Percentiles rank a stretch among this genome's conserved stretches.
These are phyloP conservation scores for Petrolisthes cinctipes DNA, from an alignment of 2,888 invertebrate genomes.

Conservation along the genomic window DNA sequence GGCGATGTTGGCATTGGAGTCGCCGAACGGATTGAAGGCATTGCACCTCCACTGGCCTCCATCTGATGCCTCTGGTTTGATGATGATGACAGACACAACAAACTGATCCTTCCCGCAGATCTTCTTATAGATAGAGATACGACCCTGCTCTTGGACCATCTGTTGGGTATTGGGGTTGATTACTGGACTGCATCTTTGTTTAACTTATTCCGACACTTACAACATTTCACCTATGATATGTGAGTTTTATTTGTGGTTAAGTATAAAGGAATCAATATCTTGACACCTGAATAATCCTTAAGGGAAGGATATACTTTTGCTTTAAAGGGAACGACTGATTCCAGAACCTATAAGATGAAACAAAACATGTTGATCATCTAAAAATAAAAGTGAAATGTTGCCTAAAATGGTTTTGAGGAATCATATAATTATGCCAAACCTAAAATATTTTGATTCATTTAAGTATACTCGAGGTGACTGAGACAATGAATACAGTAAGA, in stretches of 20 bases:
- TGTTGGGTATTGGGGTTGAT: conserved; percentile 9
- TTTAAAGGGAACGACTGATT: too few relatives aligned
- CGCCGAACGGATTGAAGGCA: conserved; percentile 97
- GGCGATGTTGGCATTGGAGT: conserved; percentile 99
- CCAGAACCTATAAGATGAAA: too few relatives aligned
- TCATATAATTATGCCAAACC: too few relatives aligned
- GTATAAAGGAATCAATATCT: background rate
- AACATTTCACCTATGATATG: background rate
- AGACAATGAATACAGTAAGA: too few relatives aligned
- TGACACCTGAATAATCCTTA: too few relatives aligned
- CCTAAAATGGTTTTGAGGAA: too few relatives aligned
- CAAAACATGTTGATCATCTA: too few relatives aligned
- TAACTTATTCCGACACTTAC: background rate
- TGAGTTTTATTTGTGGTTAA: background rate
- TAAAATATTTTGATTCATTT: too few relatives aligned
- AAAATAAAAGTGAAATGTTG: too few relatives aligned
- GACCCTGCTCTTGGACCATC: conserved; percentile 74
- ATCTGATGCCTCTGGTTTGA: conserved; percentile 94
- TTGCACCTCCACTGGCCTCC: conserved; percentile 99
- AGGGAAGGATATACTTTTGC: too few relatives aligned
- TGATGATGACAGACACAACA: conserved; percentile 91
- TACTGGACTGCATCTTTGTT: background rate
- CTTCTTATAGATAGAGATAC: conserved; percentile 92
- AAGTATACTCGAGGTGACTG: too few relatives aligned
- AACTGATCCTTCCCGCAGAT: conserved; percentile 91